Evolutionary conservation across 2,113 vertebrate genomes (phyloP).

Genomic region (Percopsis transmontana): DNA sequence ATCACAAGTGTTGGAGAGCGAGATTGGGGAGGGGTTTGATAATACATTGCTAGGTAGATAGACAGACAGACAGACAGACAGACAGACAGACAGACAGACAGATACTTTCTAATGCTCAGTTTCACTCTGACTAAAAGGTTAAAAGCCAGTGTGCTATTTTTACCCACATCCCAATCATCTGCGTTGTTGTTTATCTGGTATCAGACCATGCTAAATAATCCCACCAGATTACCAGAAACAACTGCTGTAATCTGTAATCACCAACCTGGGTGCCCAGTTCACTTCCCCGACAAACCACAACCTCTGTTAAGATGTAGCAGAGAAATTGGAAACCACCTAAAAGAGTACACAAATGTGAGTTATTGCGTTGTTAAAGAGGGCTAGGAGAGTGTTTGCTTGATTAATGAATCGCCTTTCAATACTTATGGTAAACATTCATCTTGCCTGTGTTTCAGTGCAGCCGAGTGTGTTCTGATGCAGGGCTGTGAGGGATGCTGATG

Average conservation of each 20-base stretch:
- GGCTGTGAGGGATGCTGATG: constrained; percentile 52
- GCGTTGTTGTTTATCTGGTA: background rate
- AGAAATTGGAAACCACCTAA: background rate
- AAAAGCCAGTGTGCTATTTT: too few species aligned
- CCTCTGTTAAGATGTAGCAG: constrained; percentile 7
- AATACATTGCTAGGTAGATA: constrained; percentile 16
- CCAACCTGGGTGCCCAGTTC: constrained; percentile 11
- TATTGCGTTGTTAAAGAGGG: constrained; percentile 20
- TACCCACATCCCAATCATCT: background rate
- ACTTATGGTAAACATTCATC: background rate
- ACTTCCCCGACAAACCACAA: constrained; percentile 9
- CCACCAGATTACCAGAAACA: constrained; percentile 39
- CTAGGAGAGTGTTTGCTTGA: constrained; percentile 15
- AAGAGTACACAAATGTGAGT: constrained; percentile 10
- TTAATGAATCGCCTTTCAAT: background rate
- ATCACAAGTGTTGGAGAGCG: background rate
- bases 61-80: constrained; percentile 18
- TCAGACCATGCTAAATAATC: constrained; percentile 45
- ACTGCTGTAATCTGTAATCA: constrained; percentile 36
- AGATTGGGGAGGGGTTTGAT: background rate
- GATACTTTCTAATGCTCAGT: constrained; percentile 12
- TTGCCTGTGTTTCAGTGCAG: constrained; percentile 23
- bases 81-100: constrained; percentile 18
- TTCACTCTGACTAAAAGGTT: constrained; percentile 9
- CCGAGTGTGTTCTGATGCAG: constrained; percentile 23